Conservation (phyloP, 2,797 vertebrate genomes). For the Morelia viridis region DNA sequence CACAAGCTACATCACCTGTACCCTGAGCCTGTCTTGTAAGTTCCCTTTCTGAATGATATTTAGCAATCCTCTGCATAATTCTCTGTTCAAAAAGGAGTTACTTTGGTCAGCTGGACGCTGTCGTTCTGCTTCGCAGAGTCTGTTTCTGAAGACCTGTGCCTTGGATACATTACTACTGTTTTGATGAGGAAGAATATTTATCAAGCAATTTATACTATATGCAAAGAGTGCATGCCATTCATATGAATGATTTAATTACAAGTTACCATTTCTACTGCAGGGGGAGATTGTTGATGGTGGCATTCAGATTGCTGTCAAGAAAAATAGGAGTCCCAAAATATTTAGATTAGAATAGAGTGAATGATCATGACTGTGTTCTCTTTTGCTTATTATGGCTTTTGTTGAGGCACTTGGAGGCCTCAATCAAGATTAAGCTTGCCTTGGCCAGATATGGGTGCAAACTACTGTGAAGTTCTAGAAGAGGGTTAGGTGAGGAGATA, state of each 20-base stretch:
- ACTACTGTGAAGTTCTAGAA: neutral
- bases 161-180: neutral
- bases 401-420: neutral
- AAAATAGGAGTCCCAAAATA: constrained; percentile 6
- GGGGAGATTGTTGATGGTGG: constrained; percentile 16
- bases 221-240: constrained; percentile 16
- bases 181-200: constrained; percentile 6
- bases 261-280: constrained; percentile 1
- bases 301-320: constrained; percentile 7
- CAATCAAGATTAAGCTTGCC: constrained; percentile 7
- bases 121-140: neutral
- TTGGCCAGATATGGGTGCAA: neutral
- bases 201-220: constrained; percentile 5
- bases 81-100: neutral
- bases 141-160: neutral
- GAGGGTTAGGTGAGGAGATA: neutral
- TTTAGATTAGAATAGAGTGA: constrained; percentile 11
- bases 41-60: neutral
- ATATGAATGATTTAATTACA: constrained; percentile 26
- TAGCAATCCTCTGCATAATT: neutral
- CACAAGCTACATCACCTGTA: neutral
- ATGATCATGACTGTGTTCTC: neutral
- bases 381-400: neutral
- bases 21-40: neutral
- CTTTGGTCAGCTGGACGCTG: neutral